Evolutionary conservation across 2,888 invertebrate genomes (phyloP), one percentile per base, ranked within the genome.

Genomic region (Linnaemya tessellans): DNA sequence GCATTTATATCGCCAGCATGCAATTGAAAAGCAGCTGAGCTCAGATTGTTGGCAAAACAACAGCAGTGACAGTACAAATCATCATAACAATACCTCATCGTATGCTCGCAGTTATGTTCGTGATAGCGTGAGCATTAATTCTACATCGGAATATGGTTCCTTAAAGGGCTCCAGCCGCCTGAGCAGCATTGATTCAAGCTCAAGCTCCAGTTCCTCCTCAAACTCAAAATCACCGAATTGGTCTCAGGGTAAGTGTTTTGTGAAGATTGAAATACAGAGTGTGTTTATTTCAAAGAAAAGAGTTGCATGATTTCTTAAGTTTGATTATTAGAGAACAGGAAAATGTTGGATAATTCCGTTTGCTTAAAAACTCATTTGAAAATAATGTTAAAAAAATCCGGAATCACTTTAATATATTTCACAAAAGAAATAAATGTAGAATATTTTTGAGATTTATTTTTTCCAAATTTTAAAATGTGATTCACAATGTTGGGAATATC

Each of bases 1-100:
- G 22, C 92, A 93, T 89, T 91, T 93, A 62, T 92, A 92, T 89
- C 91, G 93, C 65, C 93, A 93, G 87, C 93, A 93, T 87, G 93
- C 93, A 86, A 89, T 93, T 70, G 93, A 93, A 81, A 92, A 92
- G 87, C 93, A 94, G 77, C 91, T 93, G 22, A 93, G 93, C 83
- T 87, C 92, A 1, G 93, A 94, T 15, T 93, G 93, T 89, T 93
- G 94, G 93, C 92, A 88, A 71, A 86, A 84, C 20, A 84, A 84
- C 43, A 84, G 84, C 35, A 81, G 86, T 58, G 70, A 56, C 25
- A 67, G 22, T 41, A 35, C 65, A 25, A 49, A 68, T 68, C 73
- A 84, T 67, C 51, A 80, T 88, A 88, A 89, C 78, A 88, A 73
- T 83, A 88, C 68, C 77, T 87, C 86, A 79, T 78, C 86, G 73